Evolutionary conservation across 2,888 invertebrate species (phyloP).

Genomic region (Macaria liturata): DNA sequence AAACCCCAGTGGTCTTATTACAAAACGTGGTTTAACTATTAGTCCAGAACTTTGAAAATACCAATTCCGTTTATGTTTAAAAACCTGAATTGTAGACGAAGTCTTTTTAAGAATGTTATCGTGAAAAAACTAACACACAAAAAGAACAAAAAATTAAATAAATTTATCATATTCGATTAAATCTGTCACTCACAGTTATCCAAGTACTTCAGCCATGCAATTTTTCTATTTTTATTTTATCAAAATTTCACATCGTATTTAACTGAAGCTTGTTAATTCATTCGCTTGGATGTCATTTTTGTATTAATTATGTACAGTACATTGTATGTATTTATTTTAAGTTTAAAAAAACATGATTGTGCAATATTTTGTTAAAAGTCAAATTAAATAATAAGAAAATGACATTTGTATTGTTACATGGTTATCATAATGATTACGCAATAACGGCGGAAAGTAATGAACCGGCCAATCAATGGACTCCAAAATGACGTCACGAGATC

Average conservation of each 20-base stretch:
- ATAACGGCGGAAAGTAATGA: no score
- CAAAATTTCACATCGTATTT: constrained; percentile 7
- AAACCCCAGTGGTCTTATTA: no score
- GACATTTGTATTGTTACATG: constrained; percentile 10
- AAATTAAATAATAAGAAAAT: constrained; percentile 10
- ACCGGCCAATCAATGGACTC: no score
- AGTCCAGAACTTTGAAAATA: no score
- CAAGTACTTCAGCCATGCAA: constrained; percentile 6
- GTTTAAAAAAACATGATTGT: background rate
- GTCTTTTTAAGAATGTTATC: no score
- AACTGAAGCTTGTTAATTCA: constrained; percentile 10
- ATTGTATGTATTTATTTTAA: background rate
- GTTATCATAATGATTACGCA: no score
- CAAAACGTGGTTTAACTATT: no score
- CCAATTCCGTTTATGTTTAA: no score
- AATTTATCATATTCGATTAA: background rate
- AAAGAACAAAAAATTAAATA: no score
- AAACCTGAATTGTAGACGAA: no score
- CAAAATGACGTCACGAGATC: no score
- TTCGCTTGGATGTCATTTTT: constrained; percentile 15
- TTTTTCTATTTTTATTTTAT: constrained; percentile 6
- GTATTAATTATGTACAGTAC: background rate
- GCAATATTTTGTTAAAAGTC: background rate
- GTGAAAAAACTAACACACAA: no score
- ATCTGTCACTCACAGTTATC: background rate